Base-by-base conservation (phyloP, 1,140 invertebrate genomes). In the Leptinotarsa defecta region DNA sequence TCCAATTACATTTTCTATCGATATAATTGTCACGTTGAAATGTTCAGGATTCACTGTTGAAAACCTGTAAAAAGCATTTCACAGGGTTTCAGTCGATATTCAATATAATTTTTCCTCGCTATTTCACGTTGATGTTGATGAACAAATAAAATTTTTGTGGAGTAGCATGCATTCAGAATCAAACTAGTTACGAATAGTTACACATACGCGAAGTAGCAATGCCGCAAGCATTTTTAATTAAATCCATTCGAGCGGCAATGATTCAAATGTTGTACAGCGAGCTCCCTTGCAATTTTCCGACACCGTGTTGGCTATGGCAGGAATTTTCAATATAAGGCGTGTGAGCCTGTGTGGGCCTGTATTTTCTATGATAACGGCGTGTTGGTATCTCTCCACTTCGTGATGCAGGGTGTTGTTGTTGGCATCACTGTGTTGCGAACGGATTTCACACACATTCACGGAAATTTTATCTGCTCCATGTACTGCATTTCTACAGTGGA, bases 161-260 rank as follows among this genome's bases (percentile, higher is more conserved):
- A 43, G 0, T 11, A 3, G 34, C 2, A 43, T 43, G 34, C 2
- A 43, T 43, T 43, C 8, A 43, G 8, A 43, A 43, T 6, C 34
- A 11, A 43, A 43, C 34, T 43, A 43, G 34, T 43, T 11, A 43
- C 34, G 34, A 43, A 43, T 43, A 43, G 34, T 43, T 43, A 11
- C 34, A 43, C 34, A 43, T 43, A 43, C 34, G 34, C 8, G 34
- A 11, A 43, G 34, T 43, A 43, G 34, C 34, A 43, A 3, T 11
- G 34, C 65, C 65, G 43, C 65, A 68, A 27, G 43, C 24, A 68
- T 68, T 68, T 68, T 68, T 27, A 68, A 68, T 68, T 68, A 68
- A 68, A 68, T 68, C 20, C 24, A n/a, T 27, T 43, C 65, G 27
- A 68, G 24, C 19, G 43, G 65, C 27, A 68, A 27, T 68, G 27